These are phyloP conservation scores for Tokudaia tokunoshimensis DNA, from an alignment of 2,797 vertebrate species.

Conservation along the genomic window DNA sequence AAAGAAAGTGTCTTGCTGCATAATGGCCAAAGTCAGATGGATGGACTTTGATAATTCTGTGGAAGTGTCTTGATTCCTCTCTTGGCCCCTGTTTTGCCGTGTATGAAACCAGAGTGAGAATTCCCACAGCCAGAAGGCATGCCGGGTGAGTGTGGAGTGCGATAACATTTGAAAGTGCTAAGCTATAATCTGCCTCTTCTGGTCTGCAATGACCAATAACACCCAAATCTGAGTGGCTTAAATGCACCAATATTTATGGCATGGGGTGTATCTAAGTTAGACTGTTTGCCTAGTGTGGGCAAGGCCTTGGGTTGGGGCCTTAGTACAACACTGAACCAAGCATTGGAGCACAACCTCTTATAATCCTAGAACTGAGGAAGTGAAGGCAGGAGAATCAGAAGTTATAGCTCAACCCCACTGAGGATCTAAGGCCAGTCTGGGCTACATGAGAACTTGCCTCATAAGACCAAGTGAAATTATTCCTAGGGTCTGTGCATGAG, in stretches of 20 bases:
- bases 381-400: background rate
- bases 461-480: background rate
- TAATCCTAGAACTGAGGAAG: background rate
- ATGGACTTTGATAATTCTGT: background rate
- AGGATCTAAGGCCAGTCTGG: background rate
- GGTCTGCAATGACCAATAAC: background rate
- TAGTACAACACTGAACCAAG: background rate
- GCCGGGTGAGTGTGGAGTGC: background rate
- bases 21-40: background rate
- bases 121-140: background rate
- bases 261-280: background rate
- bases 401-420: background rate
- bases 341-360: background rate
- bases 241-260: background rate
- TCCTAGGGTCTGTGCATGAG: background rate
- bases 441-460: background rate
- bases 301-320: background rate
- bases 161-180: background rate
- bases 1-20: background rate
- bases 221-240: background rate
- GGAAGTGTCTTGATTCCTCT: background rate
- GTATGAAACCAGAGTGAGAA: background rate
- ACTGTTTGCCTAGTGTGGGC: background rate
- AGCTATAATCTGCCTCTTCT: background rate
- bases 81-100: background rate